Conservation (phyloP, 2,888 invertebrate genomes). For the Xestia rhomboidea region DNA sequence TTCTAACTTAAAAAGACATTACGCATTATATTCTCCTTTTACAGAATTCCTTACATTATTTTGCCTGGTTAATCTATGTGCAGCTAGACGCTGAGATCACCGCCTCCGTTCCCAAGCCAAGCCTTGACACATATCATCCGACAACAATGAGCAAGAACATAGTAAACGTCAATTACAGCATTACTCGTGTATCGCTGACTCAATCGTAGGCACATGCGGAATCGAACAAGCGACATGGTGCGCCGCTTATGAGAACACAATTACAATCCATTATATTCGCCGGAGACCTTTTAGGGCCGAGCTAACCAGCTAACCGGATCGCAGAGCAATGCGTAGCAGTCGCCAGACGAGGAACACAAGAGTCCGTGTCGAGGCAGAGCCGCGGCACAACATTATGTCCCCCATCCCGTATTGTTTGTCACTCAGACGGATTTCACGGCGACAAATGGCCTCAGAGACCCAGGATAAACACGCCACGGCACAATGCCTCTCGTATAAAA, state of each 20-base stretch:
- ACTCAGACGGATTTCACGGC: conserved; percentile 85
- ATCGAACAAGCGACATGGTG: conserved; percentile 79
- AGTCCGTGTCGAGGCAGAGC: conserved; percentile 78
- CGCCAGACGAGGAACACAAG: conserved; percentile 78
- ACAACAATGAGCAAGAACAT: conserved; percentile 74
- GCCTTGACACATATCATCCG: conserved; percentile 70
- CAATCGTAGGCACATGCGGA: conserved; percentile 81
- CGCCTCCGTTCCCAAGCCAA: conserved; percentile 61
- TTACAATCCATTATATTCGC: conserved; percentile 88
- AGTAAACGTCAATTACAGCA: conserved; percentile 85
- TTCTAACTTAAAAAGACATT: conserved; percentile 46
- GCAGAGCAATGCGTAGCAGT: conserved; percentile 72
- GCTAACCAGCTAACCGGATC: conserved; percentile 79
- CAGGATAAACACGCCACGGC: conserved; percentile 80
- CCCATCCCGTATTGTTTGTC: conserved; percentile 86
- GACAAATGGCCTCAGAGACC: conserved; percentile 87
- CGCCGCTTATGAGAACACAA: conserved; percentile 88
- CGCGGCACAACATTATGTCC: conserved; percentile 86
- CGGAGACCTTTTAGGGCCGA: conserved; percentile 83
- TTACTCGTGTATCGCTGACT: conserved; percentile 83
- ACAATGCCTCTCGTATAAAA: conserved; percentile 81
- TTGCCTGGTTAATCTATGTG: conserved; percentile 53
- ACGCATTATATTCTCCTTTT: conserved; percentile 46
- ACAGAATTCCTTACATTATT: conserved; percentile 56
- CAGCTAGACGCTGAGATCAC: conserved; percentile 54